A percentile compares a stretch with the other conserved stretches of the same genome.
Evolutionary conservation across 2,797 vertebrate species (phyloP).

Genomic region (Vespertilio murinus): DNA sequence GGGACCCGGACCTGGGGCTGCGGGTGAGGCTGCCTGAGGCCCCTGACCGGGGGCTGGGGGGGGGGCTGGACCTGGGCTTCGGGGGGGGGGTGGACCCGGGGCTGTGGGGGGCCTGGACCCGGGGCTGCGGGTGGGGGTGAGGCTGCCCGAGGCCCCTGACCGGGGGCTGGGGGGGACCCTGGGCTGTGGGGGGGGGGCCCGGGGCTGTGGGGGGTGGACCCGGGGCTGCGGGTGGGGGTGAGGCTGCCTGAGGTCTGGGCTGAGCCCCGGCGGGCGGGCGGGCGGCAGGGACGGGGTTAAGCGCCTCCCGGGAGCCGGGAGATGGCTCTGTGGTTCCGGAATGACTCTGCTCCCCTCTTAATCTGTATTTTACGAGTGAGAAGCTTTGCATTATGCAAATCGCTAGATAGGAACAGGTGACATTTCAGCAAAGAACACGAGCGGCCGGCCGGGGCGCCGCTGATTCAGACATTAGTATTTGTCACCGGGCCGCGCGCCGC

Average conservation of each 20-base stretch:
- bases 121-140: too few species aligned
- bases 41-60: too few species aligned
- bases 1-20: too few species aligned
- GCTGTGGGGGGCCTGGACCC: too few species aligned
- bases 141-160: too few species aligned
- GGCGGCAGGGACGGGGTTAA: constrained; percentile 90
- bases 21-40: too few species aligned
- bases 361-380: constrained; percentile 99
- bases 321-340: constrained; percentile 95
- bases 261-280: constrained; percentile 28
- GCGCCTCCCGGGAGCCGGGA: constrained; percentile 81
- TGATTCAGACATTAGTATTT: constrained; percentile 99
- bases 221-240: background rate
- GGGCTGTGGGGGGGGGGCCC: too few species aligned
- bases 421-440: constrained; percentile 98
- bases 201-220: background rate
- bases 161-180: too few species aligned
- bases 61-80: too few species aligned
- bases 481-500: constrained; percentile 90
- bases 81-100: too few species aligned
- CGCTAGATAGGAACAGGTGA: constrained; percentile 99
- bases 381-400: constrained; percentile 99
- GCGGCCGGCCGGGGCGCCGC: constrained; percentile 92
- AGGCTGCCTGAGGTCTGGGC: background rate
- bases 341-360: constrained; percentile 96